A percentile compares a stretch with the other conserved stretches of the same genome.
Conservation (phyloP, 2,888 invertebrate species). For the Hyles lineata region DNA sequence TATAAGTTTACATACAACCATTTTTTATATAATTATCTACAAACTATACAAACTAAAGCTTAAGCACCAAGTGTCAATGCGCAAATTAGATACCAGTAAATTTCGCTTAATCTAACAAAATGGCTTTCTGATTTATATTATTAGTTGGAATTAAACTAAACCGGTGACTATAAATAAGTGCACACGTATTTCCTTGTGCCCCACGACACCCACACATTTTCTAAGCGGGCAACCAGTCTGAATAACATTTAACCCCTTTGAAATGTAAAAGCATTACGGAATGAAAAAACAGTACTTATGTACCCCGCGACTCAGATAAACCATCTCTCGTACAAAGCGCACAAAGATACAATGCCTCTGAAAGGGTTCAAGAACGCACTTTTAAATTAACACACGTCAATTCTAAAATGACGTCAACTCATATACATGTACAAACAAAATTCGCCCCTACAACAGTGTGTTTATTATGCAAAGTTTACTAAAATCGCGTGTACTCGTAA, state of each 20-base stretch:
- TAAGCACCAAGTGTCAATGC: not conserved
- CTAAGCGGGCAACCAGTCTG: conserved; percentile 79
- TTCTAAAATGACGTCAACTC: conserved; percentile 62
- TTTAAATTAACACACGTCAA: conserved; percentile 79
- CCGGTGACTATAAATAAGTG: conserved; percentile 22
- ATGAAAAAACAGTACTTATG: conserved; percentile 86
- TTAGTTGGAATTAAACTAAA: conserved; percentile 19
- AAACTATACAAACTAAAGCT: no score
- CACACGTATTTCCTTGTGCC: conserved; percentile 57
- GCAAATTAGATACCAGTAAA: not conserved
- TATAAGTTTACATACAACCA: no score
- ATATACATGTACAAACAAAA: conserved; percentile 52
- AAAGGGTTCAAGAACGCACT: conserved; percentile 86
- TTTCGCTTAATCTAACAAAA: not conserved
- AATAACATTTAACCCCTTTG: conserved; percentile 85
- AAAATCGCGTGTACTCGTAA: conserved; percentile 54
- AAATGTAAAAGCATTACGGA: conserved; percentile 85
- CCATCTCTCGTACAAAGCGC: conserved; percentile 84
- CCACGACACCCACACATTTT: conserved; percentile 80
- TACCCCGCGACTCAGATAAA: conserved; percentile 84
- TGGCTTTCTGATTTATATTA: not conserved
- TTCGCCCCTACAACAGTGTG: conserved; percentile 48
- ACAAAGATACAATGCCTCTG: conserved; percentile 85
- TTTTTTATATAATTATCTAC: no score
- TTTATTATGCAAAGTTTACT: conserved; percentile 38